Evolutionary conservation across 2,113 vertebrate species (phyloP).

Genomic region (Leucoraja erinaceus): DNA sequence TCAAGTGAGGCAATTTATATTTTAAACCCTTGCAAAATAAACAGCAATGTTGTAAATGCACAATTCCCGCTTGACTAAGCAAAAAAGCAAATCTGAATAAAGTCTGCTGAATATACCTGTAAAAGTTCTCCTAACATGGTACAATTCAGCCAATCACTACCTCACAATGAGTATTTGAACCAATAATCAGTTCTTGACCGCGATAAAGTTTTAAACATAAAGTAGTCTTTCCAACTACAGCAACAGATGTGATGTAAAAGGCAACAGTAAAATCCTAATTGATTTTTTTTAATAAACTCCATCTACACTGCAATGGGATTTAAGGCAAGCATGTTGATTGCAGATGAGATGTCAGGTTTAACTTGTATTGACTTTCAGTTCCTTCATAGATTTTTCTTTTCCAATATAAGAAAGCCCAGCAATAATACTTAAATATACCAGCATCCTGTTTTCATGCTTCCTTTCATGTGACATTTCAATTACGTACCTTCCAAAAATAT

Average conservation of each 20-base stretch:
- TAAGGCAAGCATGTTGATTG: not conserved
- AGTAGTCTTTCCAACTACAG: not conserved
- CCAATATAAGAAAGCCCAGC: not conserved
- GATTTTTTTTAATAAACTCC: not conserved
- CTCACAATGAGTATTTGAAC: not conserved
- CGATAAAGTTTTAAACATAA: not conserved
- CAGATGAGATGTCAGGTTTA: not conserved
- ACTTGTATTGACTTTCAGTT: slow-evolving; percentile 19
- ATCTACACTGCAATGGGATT: slow-evolving; percentile 3
- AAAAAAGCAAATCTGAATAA: not conserved
- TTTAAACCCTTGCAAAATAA: not conserved
- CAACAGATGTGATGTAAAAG: not conserved
- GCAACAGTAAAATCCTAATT: not conserved
- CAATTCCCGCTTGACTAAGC: not conserved
- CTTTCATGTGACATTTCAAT: not conserved
- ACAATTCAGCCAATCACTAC: not conserved
- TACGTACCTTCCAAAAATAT: not conserved
- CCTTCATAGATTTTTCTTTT: not conserved
- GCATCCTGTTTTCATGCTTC: too few species aligned
- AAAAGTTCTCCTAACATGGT: not conserved
- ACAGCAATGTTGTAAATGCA: not conserved
- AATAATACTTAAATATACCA: not conserved
- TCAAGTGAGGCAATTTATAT: not conserved
- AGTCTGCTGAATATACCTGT: not conserved
- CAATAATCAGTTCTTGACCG: not conserved